Conservation (phyloP, 2,888 invertebrate species). For the Eristalinus aeneus region DNA sequence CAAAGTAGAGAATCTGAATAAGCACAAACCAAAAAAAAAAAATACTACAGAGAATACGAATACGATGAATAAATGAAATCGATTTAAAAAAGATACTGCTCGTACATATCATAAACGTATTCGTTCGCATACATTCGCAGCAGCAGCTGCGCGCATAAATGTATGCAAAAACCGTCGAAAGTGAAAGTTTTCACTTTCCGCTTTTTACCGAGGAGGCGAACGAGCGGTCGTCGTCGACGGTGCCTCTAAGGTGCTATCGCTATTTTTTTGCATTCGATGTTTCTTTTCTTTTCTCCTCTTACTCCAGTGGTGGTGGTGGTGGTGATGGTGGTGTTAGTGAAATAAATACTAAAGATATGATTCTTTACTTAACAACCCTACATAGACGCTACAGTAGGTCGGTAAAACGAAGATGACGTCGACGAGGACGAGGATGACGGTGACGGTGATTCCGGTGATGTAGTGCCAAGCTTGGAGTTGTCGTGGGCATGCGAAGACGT, state of each 20-base stretch:
- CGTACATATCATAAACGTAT: slow-evolving; percentile 23
- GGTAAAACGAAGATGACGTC: slow-evolving; percentile 60
- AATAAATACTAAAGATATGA: slow-evolving; percentile 64
- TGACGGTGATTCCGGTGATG: slow-evolving; percentile 19
- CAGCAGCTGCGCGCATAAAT: slow-evolving; percentile 22
- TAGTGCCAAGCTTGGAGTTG: slow-evolving; percentile 16
- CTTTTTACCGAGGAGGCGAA: slow-evolving; percentile 54
- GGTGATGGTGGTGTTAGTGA: slow-evolving; percentile 57
- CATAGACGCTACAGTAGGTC: slow-evolving; percentile 62
- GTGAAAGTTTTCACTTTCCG: slow-evolving; percentile 65
- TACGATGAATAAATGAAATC: slow-evolving; percentile 67
- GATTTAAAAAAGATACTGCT: slow-evolving; percentile 54
- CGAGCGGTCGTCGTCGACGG: slow-evolving; percentile 4
- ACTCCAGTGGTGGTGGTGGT: slow-evolving; percentile 72
- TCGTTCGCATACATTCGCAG: slow-evolving; percentile 17
- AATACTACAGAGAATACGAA: slow-evolving; percentile 40
- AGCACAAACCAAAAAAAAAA: slow-evolving; percentile 58
- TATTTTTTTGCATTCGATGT: slow-evolving; percentile 16
- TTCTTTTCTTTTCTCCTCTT: slow-evolving; percentile 71
- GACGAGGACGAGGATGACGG: slow-evolving; percentile 31
- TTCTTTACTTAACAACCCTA: slow-evolving; percentile 55
- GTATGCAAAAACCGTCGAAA: slow-evolving; percentile 68
- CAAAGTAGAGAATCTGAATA: slow-evolving; percentile 43
- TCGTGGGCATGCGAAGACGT: slow-evolving; percentile 10
- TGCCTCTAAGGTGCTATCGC: slow-evolving; percentile 72